phyloP scores from a whole-genome alignment of 2,888 invertebrate species.

The Perizoma flavofasciatum region DNA sequence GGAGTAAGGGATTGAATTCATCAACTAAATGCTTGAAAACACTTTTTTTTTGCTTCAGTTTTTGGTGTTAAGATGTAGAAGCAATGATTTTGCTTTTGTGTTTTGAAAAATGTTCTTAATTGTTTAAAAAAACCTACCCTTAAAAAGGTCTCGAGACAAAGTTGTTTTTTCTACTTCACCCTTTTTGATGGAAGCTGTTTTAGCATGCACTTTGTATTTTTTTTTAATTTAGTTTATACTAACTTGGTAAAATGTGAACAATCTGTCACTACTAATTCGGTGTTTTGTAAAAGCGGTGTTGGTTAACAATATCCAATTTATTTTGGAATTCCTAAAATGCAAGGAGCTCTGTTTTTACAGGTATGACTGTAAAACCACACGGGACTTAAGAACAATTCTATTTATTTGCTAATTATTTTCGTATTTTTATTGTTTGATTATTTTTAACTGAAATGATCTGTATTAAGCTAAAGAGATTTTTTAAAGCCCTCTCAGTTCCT shows the following conservation, averaged over 20 bases:
- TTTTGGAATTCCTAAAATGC: conserved; percentile 40
- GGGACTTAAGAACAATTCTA: conserved; percentile 66
- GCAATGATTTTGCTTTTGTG: conserved; percentile 19
- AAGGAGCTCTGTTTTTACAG: conserved; percentile 71
- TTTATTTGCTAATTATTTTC: conserved; percentile 50
- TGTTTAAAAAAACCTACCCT: no score
- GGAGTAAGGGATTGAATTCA: conserved; percentile 25
- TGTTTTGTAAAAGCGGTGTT: conserved; percentile 33
- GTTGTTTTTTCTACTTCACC: conserved; percentile 45
- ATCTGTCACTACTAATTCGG: conserved; percentile 33
- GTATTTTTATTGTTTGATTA: conserved; percentile 41
- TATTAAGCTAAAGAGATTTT: conserved; percentile 65
- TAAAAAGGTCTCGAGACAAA: conserved; percentile 7
- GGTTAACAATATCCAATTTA: conserved; percentile 32
- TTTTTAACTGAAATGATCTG: conserved; percentile 41
- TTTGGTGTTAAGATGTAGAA: conserved; percentile 12
- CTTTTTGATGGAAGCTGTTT: conserved; percentile 40
- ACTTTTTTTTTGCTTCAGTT: conserved; percentile 21
- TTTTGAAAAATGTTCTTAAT: neutral
- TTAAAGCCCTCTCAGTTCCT: conserved; percentile 69
- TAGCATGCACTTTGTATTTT: conserved; percentile 47
- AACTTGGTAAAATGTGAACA: conserved; percentile 52
- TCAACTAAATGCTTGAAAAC: conserved; percentile 27
- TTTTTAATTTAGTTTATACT: conserved; percentile 50
- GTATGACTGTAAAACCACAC: conserved; percentile 72